phyloP scores from a whole-genome alignment of 2,888 invertebrate genomes.

The Eurois occulta region DNA sequence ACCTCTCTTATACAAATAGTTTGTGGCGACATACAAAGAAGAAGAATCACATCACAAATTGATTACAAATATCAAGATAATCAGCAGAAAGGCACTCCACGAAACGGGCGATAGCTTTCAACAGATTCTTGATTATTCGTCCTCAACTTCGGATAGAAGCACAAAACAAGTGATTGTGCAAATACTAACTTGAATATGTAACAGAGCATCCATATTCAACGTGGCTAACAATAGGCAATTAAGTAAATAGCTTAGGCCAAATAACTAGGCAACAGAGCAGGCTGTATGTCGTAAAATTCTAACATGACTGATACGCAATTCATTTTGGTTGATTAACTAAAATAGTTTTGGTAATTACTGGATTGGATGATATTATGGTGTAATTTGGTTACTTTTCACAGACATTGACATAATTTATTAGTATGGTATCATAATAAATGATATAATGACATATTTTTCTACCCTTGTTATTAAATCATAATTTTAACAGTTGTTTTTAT shows the following conservation, averaged over 20 bases:
- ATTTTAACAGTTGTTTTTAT: no score
- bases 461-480: not conserved
- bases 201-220: constrained; percentile 65
- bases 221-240: constrained; percentile 58
- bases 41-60: not conserved
- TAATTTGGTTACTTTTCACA: not conserved
- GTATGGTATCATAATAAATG: not conserved
- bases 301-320: constrained; percentile 20
- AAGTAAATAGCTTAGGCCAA: constrained; percentile 53
- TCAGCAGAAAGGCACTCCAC: not conserved
- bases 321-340: constrained; percentile 1
- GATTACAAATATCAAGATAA: constrained; percentile 13
- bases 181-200: constrained; percentile 66
- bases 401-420: not conserved
- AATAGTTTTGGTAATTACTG: constrained; percentile 13
- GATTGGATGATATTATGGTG: constrained; percentile 8
- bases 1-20: not conserved
- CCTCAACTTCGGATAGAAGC: constrained; percentile 2
- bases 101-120: constrained; percentile 18
- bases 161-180: constrained; percentile 61
- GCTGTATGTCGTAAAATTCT: constrained; percentile 9
- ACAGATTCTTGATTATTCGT: constrained; percentile 38
- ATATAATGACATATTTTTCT: not conserved
- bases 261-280: constrained; percentile 25
- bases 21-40: not conserved